A percentile compares a stretch with the other conserved stretches of the same genome.
Conservation (phyloP, 1,140 invertebrate species). For the Teleopsis dalmanni region DNA sequence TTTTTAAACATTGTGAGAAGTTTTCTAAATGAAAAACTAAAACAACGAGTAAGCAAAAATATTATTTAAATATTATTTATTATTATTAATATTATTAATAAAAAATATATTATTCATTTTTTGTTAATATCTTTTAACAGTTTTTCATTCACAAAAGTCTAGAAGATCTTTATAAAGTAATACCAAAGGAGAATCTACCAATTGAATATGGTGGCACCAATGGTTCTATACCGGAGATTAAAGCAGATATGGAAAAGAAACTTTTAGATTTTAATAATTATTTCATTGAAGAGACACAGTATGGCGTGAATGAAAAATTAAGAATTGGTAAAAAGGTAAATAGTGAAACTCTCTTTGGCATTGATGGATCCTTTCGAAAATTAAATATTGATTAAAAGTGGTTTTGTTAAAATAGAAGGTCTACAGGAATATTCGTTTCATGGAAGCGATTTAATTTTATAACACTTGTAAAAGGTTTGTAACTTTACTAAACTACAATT, state of each 20-base stretch:
- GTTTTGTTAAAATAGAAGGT: too few species aligned
- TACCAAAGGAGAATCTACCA: constrained; percentile 45
- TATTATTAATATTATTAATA: background rate
- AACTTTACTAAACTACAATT: too few species aligned
- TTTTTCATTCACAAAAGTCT: constrained; percentile 18
- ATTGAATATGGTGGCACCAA: constrained; percentile 49
- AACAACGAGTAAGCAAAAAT: constrained; percentile 36
- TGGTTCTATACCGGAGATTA: constrained; percentile 43
- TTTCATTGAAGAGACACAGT: constrained; percentile 48
- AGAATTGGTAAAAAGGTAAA: constrained; percentile 46
- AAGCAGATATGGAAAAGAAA: constrained; percentile 48
- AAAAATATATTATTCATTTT: background rate
- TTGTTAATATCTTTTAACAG: constrained; percentile 2
- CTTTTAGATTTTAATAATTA: constrained; percentile 43
- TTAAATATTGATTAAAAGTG: constrained; percentile 29
- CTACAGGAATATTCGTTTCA: too few species aligned
- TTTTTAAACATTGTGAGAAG: constrained; percentile 38
- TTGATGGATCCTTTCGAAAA: constrained; percentile 52
- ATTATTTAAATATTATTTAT: background rate
- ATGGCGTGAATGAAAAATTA: constrained; percentile 50
- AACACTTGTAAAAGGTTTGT: too few species aligned
- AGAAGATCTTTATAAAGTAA: constrained; percentile 36
- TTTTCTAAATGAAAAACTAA: constrained; percentile 46
- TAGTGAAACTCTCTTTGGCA: constrained; percentile 48
- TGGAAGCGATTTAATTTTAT: too few species aligned